Conservation (phyloP, 2,113 vertebrate genomes). For the Uria lomvia region DNA sequence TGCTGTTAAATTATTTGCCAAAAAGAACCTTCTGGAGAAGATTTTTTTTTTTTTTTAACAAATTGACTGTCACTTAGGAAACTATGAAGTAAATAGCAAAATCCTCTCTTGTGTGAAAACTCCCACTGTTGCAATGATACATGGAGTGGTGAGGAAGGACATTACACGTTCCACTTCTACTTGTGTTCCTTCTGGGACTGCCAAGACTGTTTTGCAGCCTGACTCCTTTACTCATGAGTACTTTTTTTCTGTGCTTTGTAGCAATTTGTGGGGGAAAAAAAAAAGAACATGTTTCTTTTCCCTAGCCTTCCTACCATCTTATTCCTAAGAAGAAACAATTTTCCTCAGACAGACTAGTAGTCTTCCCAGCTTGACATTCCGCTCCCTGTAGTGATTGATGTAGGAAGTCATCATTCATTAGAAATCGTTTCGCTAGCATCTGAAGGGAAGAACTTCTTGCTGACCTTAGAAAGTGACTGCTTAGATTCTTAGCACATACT, state of each 20-base stretch:
- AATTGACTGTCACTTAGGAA: neutral
- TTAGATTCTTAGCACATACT: neutral
- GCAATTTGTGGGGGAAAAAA: neutral
- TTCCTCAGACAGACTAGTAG: neutral
- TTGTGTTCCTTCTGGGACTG: neutral
- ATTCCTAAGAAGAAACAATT: neutral
- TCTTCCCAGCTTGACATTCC: neutral
- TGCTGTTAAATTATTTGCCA: neutral
- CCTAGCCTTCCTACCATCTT: neutral
- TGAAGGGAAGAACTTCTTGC: neutral
- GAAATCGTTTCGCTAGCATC: neutral
- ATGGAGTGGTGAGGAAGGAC: neutral
- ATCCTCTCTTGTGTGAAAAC: neutral
- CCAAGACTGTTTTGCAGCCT: neutral
- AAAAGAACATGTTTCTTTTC: neutral
- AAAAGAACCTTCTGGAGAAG: neutral
- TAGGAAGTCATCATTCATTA: neutral
- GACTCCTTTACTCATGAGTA: neutral
- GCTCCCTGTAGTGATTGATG: neutral
- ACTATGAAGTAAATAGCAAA: neutral
- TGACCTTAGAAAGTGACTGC: neutral
- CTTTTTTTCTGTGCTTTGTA: neutral
- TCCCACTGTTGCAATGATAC: neutral
- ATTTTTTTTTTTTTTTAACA: accelerated
- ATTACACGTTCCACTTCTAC: neutral